A percentile compares a stretch with the other conserved stretches of the same genome.
Evolutionary conservation across 2,113 vertebrate genomes (phyloP).

Genomic region (Cervus canadensis): DNA sequence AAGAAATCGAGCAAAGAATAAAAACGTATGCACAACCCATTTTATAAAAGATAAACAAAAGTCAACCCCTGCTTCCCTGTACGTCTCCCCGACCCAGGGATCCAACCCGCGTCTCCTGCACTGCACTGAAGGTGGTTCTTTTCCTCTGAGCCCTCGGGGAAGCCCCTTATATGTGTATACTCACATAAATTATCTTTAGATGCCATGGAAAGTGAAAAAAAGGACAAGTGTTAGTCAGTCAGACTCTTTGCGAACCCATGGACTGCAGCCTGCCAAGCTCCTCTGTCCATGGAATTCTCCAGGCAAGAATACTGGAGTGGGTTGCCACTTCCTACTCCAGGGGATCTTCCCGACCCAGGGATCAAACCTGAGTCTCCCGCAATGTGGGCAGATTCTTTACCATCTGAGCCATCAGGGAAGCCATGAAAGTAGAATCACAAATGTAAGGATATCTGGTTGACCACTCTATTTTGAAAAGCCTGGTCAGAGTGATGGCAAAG

Average conservation of each 20-base stretch:
- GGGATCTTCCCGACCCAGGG: not conserved
- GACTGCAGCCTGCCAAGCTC: not conserved
- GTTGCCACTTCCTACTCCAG: not conserved
- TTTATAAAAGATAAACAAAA: not conserved
- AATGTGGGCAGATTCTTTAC: not conserved
- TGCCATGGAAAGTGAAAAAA: not conserved
- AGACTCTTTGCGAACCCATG: not conserved
- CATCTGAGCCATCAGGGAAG: not conserved
- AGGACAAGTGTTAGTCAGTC: not conserved
- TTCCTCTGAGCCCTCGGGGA: not conserved
- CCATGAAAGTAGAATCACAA: not conserved
- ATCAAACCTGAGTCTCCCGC: not conserved
- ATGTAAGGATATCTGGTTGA: not conserved
- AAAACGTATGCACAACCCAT: not conserved
- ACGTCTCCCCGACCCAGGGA: not conserved
- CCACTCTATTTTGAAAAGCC: not conserved
- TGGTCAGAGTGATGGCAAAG: not conserved
- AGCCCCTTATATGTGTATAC: not conserved
- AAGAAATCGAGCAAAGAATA: not conserved
- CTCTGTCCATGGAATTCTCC: not conserved
- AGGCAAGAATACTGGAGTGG: not conserved
- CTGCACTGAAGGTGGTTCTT: not conserved
- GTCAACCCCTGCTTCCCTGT: not conserved
- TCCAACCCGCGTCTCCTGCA: not conserved
- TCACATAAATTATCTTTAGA: not conserved